A percentile compares a stretch with the other conserved stretches of the same genome.
These are phyloP conservation scores for Semotilus atromaculatus DNA, from an alignment of 2,797 vertebrate species.

Conservation along the genomic window DNA sequence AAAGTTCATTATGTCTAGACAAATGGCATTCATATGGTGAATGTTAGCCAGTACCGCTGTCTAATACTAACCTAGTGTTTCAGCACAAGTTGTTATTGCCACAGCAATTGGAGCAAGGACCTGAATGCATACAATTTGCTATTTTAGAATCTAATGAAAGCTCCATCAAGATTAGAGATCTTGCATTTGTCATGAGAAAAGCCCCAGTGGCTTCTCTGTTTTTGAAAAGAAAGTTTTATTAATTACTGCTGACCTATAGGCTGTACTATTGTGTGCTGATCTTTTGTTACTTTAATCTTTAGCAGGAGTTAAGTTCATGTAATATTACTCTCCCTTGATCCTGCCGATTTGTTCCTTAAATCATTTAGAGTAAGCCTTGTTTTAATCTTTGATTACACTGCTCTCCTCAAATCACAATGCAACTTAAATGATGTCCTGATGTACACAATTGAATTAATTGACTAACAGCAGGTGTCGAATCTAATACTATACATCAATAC, in stretches of 20 bases:
- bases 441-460: conserved; percentile 59
- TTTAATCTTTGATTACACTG: conserved; percentile 58
- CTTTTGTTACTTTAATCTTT: conserved; percentile 34
- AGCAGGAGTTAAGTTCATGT: conserved; percentile 44
- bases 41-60: background rate
- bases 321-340: conserved; percentile 35
- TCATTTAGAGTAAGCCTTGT: conserved; percentile 45
- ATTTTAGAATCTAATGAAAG: background rate
- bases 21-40: background rate
- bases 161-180: background rate
- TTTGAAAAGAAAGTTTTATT: background rate
- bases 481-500: conserved; percentile 58
- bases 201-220: background rate
- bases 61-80: background rate
- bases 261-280: conserved; percentile 4
- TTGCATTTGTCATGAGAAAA: background rate
- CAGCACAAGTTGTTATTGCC: background rate
- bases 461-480: conserved; percentile 59
- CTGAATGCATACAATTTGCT: background rate
- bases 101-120: background rate
- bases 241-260: conserved; percentile 19
- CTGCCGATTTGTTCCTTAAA: conserved; percentile 41
- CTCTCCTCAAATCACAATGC: conserved; percentile 51
- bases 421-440: conserved; percentile 48
- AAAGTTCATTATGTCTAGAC: background rate